Base-by-base conservation (phyloP, 2,888 invertebrate genomes). In the Meiosimyza decipiens region DNA sequence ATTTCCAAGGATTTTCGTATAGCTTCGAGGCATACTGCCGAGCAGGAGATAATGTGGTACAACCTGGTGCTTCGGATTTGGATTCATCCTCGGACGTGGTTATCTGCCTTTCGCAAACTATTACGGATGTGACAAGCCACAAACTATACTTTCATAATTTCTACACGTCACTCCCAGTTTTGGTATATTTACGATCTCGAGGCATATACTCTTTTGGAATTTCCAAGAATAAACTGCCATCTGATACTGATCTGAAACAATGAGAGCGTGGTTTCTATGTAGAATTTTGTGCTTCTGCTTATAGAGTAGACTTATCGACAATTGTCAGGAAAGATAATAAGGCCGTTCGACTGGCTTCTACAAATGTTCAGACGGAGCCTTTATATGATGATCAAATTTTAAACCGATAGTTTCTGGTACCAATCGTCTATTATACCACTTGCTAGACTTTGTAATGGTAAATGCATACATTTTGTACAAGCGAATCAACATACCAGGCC, bases 381-480 rank as follows among this genome's bases (percentile, higher is more conserved):
- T 57, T 57, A 1, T 1, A 13, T 16, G 7, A 57, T 57, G 16
- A 55, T 50, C n/a, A 60, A 60, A 60, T 60, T 64, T 55, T 12
- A 49, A 71, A 62, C 16, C 49, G 40, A 18, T n/a, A 52, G 28
- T 71, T 71, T 50, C 18, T 47, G 16, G 65, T 52, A 67, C 57
- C 40, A 55, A 63, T 49, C 55, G 52, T 33, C 47, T 74, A 13
- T 74, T 74, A 40, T 72, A 62, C 33, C 62, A 72, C 66, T 67
- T 74, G n/a, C 50, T 72, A 11, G 67, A 74, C 59, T 47, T 71
- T 49, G 52, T 64, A 28, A 54, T 72, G 60, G 64, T 71, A 13
- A 73, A 73, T 66, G 65, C 73, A n/a, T 75, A 73, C 54, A 16
- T 73, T 6, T 50, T 73, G 3, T 60, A 70, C 50, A 62, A 49